A percentile compares a stretch with the other conserved stretches of the same genome.
phyloP scores from a whole-genome alignment of 2,113 vertebrate genomes.

The Candoia aspera region DNA sequence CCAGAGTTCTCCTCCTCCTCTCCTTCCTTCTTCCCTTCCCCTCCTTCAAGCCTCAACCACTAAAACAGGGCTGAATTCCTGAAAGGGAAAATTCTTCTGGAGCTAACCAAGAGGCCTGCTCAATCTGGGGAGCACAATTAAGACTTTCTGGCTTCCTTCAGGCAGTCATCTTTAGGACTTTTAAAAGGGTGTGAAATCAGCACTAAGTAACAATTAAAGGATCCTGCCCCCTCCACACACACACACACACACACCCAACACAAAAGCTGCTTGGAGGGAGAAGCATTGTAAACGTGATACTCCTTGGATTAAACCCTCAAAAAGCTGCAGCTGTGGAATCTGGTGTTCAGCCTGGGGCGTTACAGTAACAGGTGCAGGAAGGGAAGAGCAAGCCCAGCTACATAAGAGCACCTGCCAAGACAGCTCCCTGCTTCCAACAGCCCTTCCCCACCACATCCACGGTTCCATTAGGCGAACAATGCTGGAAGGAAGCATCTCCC shows the following conservation, averaged over 20 bases:
- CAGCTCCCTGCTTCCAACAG: slow-evolving; percentile 6
- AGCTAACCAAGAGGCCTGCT: slow-evolving; percentile 65
- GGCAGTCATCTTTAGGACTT: slow-evolving; percentile 61
- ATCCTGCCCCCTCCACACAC: background rate
- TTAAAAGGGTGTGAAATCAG: slow-evolving; percentile 79
- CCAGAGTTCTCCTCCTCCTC: background rate
- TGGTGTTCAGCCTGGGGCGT: slow-evolving; percentile 22
- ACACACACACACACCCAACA: slow-evolving; percentile 46
- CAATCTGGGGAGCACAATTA: slow-evolving; percentile 70
- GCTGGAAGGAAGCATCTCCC: slow-evolving; percentile 22
- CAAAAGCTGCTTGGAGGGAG: slow-evolving; percentile 70
- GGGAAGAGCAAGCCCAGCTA: slow-evolving; percentile 11
- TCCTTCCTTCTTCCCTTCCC: slow-evolving; percentile 32
- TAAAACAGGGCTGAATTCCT: slow-evolving; percentile 56
- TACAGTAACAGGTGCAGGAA: slow-evolving; percentile 73
- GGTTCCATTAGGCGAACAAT: slow-evolving; percentile 61
- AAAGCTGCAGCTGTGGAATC: slow-evolving; percentile 64
- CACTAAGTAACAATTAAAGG: slow-evolving; percentile 72
- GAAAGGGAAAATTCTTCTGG: slow-evolving; percentile 60
- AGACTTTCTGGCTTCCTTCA: slow-evolving; percentile 62
- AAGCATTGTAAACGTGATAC: slow-evolving; percentile 71
- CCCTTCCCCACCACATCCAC: slow-evolving; percentile 30
- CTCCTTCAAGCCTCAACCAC: slow-evolving; percentile 53
- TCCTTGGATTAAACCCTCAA: slow-evolving; percentile 52
- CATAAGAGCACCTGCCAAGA: slow-evolving; percentile 69